phyloP scores from a whole-genome alignment of 2,797 vertebrate genomes.

The Sebastes taczanowskii region DNA sequence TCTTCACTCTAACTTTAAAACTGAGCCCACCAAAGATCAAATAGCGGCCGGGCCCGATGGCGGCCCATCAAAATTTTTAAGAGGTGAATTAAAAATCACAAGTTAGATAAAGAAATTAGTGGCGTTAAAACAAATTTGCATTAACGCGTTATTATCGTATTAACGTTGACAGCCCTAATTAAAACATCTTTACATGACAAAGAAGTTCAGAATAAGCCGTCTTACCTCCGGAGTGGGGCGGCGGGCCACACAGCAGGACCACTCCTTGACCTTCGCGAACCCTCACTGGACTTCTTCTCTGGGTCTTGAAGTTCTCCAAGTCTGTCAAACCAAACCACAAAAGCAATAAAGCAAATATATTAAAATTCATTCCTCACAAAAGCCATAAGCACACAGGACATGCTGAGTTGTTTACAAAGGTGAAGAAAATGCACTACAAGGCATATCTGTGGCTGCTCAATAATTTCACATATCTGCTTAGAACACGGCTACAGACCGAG shows the following conservation, averaged over 20 bases:
- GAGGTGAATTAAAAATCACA: no score
- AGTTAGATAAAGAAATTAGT: no score
- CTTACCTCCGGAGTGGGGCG: constrained; percentile 92
- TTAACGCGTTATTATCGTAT: no score
- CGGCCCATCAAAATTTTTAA: not conserved
- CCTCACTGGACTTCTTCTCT: constrained; percentile 91
- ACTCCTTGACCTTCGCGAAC: constrained; percentile 96
- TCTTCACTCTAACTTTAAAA: no score
- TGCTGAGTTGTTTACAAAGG: constrained; percentile 21
- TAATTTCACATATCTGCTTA: constrained; percentile 32
- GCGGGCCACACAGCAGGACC: constrained; percentile 93
- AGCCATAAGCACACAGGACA: constrained; percentile 18
- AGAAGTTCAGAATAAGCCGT: not conserved
- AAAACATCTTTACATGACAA: not conserved
- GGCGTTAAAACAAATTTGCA: not conserved
- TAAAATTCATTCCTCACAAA: constrained; percentile 31
- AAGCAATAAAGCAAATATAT: constrained; percentile 44
- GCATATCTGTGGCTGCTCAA: constrained; percentile 21
- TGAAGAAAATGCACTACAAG: not conserved
- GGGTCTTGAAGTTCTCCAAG: constrained; percentile 94
- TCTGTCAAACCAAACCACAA: constrained; percentile 79
- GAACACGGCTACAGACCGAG: constrained; percentile 3
- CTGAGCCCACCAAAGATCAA: no score
- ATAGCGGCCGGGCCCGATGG: no score
- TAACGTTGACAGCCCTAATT: no score